These are phyloP conservation scores for Pogonognathellus flavescens DNA, from an alignment of 1,140 invertebrate genomes.

Conservation along the genomic window DNA sequence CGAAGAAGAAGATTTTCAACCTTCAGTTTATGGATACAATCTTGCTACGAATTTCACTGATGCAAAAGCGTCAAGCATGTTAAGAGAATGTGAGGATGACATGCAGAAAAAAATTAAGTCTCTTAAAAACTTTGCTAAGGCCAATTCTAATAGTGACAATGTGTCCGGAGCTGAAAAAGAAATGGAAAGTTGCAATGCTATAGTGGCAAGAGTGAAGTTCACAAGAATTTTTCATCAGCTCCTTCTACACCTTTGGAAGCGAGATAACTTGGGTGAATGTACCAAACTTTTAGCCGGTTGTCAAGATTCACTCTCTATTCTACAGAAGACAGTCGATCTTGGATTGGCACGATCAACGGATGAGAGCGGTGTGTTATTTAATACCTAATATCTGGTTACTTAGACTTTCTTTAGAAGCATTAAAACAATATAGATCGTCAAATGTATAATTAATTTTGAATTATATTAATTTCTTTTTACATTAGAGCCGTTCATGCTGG, in stretches of 20 bases:
- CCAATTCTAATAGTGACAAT: constrained; percentile 62
- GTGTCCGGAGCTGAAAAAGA: constrained; percentile 24
- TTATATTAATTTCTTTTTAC: constrained; percentile 27
- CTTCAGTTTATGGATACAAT: constrained; percentile 92
- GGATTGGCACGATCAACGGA: constrained; percentile 57
- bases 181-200: constrained; percentile 56
- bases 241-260: constrained; percentile 65
- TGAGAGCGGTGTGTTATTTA: constrained; percentile 55
- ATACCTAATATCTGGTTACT: neutral
- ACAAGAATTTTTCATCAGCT: constrained; percentile 65
- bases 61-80: constrained; percentile 82
- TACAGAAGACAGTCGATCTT: constrained; percentile 57
- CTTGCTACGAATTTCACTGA: constrained; percentile 87
- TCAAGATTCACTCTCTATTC: constrained; percentile 54
- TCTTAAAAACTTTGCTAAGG: constrained; percentile 67
- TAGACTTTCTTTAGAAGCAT: too few species aligned
- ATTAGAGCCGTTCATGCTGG: constrained; percentile 74
- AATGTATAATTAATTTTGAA: too few species aligned
- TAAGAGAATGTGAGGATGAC: constrained; percentile 94
- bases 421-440: too few species aligned
- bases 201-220: constrained; percentile 66
- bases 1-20: constrained; percentile 97
- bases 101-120: constrained; percentile 80
- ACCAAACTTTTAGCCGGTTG: constrained; percentile 58
- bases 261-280: constrained; percentile 61